Conservation (phyloP, 2,888 invertebrate genomes). For the Bombylius discolor region DNA sequence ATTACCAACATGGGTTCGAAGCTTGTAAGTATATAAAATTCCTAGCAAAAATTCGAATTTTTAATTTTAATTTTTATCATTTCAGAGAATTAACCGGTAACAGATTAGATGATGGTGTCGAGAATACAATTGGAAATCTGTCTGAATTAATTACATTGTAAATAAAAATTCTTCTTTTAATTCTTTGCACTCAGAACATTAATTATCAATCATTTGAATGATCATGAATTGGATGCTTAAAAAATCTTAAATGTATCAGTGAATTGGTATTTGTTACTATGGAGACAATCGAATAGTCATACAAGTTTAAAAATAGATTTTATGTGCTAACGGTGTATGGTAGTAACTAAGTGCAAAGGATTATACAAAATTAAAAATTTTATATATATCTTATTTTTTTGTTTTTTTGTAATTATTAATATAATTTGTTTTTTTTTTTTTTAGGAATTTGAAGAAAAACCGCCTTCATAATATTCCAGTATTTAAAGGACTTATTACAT, state of each 20-base stretch:
- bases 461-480: constrained; percentile 63
- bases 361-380: no score
- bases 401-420: not conserved
- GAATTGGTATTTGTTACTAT: no score
- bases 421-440: not conserved
- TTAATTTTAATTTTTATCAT: constrained; percentile 13
- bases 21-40: constrained; percentile 44
- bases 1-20: constrained; percentile 63
- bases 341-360: no score
- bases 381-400: not conserved
- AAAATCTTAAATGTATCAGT: no score
- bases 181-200: no score
- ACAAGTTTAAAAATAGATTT: no score
- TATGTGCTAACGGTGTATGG: no score
- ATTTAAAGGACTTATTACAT: constrained; percentile 60
- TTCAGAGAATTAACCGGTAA: constrained; percentile 47
- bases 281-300: no score
- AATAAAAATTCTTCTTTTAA: constrained; percentile 19
- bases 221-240: no score
- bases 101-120: constrained; percentile 39
- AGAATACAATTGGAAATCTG: constrained; percentile 37
- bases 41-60: no score
- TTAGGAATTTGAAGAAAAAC: constrained; percentile 57
- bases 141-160: constrained; percentile 40
- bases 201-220: no score